Base-by-base conservation (phyloP, 2,797 vertebrate genomes). In the Vipera ursinii region DNA sequence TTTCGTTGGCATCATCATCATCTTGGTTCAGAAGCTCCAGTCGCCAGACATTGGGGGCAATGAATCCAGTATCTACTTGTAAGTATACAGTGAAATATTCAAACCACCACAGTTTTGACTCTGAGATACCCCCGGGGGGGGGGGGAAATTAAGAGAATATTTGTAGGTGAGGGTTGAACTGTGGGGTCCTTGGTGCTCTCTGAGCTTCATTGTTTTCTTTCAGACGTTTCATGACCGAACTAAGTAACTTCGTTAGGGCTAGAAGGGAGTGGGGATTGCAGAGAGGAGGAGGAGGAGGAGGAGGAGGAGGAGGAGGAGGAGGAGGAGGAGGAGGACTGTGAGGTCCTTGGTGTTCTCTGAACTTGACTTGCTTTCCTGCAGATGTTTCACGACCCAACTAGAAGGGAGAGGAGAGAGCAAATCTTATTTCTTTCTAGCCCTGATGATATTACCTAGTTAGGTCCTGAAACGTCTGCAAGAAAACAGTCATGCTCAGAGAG, bases 41-140 rank as follows among this genome's bases (percentile, higher is more conserved):
- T 99, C 99, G 0, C 99, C 99, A 69, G 99, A 99, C 94, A 99
- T 99, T 0, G 99, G 99, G 78, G 99, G 99, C 91, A 99, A 99
- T 0, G 99, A 99, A 94, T 99, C 99, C 86, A 99, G 99, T 97
- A 99, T 99, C 97, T 99, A 99, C 97, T 98, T 99, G 99, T 99
- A 97, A 99, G 99, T 98, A 96, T 92, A 93, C 3, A 0, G 17
- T 63, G 22, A 59, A 32, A 51, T 69, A 53, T 85, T 55, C 86
- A 92, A 44, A 44, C 91, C 93, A 7, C 87, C 93, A 26, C 60
- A 51, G 63, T 91, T 94, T 89, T 88, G 38, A 88, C 90, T 92
- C 59, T 95, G 94, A 96, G 94, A 94, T 96, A 95, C 96, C 95
- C 96, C 96, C 96, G 95, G 95, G 38, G 38, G 96, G 96, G 97